Base-by-base conservation (phyloP, 2,888 invertebrate species). In the Drepanosiphum platanoidis region DNA sequence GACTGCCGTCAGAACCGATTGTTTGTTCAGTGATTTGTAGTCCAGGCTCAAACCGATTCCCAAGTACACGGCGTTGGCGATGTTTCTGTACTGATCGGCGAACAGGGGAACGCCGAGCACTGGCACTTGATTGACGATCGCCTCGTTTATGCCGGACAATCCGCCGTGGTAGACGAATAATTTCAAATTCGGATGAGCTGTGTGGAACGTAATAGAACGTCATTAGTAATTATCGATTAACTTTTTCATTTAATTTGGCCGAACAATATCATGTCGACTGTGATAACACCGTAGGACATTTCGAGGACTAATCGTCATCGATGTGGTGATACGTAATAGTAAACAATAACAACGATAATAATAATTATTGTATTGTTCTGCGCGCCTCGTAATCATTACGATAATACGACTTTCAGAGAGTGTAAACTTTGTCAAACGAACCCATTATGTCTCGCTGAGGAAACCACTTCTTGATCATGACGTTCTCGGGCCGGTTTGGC, bases 361-460 rank as follows among this genome's bases (percentile, higher is more conserved):
- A n/a, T n/a, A n/a, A n/a, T n/a, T n/a, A n/a, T n/a, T n/a, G n/a
- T n/a, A n/a, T n/a, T n/a, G n/a, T n/a, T n/a, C n/a, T n/a, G n/a
- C n/a, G n/a, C n/a, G n/a, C n/a, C n/a, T n/a, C n/a, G n/a, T n/a
- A n/a, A n/a, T n/a, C n/a, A n/a, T n/a, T n/a, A n/a, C n/a, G n/a
- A n/a, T n/a, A n/a, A n/a, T n/a, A n/a, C n/a, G n/a, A n/a, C n/a
- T n/a, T n/a, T n/a, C n/a, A n/a, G n/a, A n/a, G n/a, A n/a, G n/a
- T n/a, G n/a, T n/a, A n/a, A n/a, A n/a, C n/a, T n/a, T n/a, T n/a
- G n/a, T 22, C 27, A 9, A 27, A 61, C 8, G 18, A 0, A 95
- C 96, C 93, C 86, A 96, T 90, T 88, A 96, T 91, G 88, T 95
- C 94, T 88, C 93, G 92, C 89, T 96, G 96, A 0, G 96, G 95